These are phyloP conservation scores for Aplocera efformata DNA, from an alignment of 2,888 invertebrate species.

Conservation along the genomic window DNA sequence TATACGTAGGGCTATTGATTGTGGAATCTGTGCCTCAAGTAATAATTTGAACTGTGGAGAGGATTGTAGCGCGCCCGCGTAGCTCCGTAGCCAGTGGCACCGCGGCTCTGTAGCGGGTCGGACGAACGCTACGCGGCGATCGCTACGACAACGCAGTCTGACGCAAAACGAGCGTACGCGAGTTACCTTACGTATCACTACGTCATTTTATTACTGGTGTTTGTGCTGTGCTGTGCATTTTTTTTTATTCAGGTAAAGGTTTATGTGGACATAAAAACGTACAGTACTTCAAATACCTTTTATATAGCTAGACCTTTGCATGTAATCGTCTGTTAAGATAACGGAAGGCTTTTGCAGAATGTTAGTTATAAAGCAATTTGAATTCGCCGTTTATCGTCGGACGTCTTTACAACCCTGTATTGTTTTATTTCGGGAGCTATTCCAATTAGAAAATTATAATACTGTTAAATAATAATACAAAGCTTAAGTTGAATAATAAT, in stretches of 20 bases:
- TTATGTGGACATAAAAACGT: slow-evolving; percentile 43
- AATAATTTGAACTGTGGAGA: slow-evolving; percentile 64
- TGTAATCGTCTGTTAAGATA: slow-evolving; percentile 70
- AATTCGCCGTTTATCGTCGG: slow-evolving; percentile 19
- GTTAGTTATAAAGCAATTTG: slow-evolving; percentile 39
- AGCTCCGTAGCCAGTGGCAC: slow-evolving; percentile 69
- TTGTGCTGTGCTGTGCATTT: slow-evolving; percentile 48
- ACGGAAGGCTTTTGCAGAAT: slow-evolving; percentile 44
- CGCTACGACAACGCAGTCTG: slow-evolving; percentile 36
- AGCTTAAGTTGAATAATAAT: neutral
- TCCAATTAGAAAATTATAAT: slow-evolving; percentile 1
- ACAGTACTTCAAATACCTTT: slow-evolving; percentile 49
- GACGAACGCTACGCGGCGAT: slow-evolving; percentile 37
- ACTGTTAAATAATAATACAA: neutral
- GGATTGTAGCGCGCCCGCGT: slow-evolving; percentile 63
- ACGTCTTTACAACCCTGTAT: slow-evolving; percentile 13
- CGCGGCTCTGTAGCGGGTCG: slow-evolving; percentile 61
- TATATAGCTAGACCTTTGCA: slow-evolving; percentile 53
- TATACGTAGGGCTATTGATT: slow-evolving; percentile 64
- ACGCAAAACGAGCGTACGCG: slow-evolving; percentile 27
- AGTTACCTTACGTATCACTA: slow-evolving; percentile 13
- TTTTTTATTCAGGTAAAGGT: slow-evolving; percentile 44
- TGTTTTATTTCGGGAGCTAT: slow-evolving; percentile 2
- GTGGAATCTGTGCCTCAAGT: slow-evolving; percentile 68
- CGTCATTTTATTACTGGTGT: slow-evolving; percentile 33